Base-by-base conservation (phyloP, 1,140 invertebrate genomes). In the Achatina immaculata region DNA sequence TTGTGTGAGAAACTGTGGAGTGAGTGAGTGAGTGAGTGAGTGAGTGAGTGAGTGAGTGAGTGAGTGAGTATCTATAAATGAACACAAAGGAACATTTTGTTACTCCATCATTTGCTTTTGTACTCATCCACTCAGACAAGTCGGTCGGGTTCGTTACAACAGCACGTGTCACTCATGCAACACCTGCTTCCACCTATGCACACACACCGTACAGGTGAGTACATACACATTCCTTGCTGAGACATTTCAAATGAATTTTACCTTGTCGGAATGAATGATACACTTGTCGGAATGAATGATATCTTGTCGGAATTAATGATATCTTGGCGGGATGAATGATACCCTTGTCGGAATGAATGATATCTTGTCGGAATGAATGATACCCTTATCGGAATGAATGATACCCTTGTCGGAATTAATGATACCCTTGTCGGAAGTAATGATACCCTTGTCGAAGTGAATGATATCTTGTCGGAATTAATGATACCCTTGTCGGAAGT, bases 141-240 rank as follows among this genome's bases (percentile, higher is more conserved):
- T 93, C 93, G 77, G 95, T 95, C 88, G 97, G 97, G n/a, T 94
- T 98, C 68, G 96, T 98, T 3, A 98, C 97, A 0, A 98, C 95
- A 0, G 96, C 96, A 34, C 93, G 96, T 76, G 94, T 98, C 0
- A 98, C 96, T 0, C 96, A 98, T 89, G 97, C 96, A 0, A 98
- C 96, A 0, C 97, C 97, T 0, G 94, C 94, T 0, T 95, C 95
- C 0, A 87, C 95, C 0, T 98, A 97, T 88, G 95, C 96, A 0
- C 95, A 96, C 88, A 93, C 93, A 4, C 91, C 96, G 0, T 92
- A 95, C 48, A 65, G 62, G 68, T 69, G 36, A 40, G 68, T 36
- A 16, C 62, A 66, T 14, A 28, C 31, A 28, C 9, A 14, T 51
- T 14, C 48, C 11, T 14, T 51, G 11, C 48, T n/a, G n/a, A n/a